These are phyloP conservation scores for Oxygymnocypris stewartii DNA, from an alignment of 2,113 vertebrate species.

Conservation along the genomic window DNA sequence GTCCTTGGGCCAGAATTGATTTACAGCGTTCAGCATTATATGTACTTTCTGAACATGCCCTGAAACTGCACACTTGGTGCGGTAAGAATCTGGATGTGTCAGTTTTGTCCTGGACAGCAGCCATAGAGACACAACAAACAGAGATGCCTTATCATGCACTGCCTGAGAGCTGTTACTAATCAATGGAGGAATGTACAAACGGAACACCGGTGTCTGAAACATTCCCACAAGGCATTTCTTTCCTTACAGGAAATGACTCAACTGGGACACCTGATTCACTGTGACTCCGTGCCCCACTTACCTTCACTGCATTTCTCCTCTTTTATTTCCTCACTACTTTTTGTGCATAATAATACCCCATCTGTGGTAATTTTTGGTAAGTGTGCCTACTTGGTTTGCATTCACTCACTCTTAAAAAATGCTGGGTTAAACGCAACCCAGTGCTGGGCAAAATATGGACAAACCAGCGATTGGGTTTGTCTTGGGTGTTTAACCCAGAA, in stretches of 20 bases:
- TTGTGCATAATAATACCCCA: neutral
- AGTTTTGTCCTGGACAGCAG: neutral
- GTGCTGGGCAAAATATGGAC: no score
- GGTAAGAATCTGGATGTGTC: neutral
- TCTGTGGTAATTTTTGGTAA: neutral
- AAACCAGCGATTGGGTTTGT: no score
- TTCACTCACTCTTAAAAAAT: neutral
- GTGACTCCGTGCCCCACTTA: neutral
- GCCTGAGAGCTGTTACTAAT: neutral
- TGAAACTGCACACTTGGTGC: neutral
- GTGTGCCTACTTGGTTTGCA: neutral
- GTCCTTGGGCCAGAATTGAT: neutral
- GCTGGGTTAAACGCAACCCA: no score
- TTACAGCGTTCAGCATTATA: neutral
- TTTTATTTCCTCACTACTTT: neutral
- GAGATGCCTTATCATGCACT: neutral
- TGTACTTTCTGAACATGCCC: neutral
- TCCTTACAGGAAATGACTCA: neutral
- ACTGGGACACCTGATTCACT: neutral
- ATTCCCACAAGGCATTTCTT: constrained; percentile 12
- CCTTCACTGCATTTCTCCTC: neutral
- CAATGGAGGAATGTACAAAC: constrained; percentile 4
- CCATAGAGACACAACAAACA: neutral
- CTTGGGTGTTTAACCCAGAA: no score
- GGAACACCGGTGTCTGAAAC: neutral